A percentile compares a stretch with the other conserved stretches of the same genome.
Conservation (phyloP, 2,113 vertebrate species). For the Vulpes vulpes region DNA sequence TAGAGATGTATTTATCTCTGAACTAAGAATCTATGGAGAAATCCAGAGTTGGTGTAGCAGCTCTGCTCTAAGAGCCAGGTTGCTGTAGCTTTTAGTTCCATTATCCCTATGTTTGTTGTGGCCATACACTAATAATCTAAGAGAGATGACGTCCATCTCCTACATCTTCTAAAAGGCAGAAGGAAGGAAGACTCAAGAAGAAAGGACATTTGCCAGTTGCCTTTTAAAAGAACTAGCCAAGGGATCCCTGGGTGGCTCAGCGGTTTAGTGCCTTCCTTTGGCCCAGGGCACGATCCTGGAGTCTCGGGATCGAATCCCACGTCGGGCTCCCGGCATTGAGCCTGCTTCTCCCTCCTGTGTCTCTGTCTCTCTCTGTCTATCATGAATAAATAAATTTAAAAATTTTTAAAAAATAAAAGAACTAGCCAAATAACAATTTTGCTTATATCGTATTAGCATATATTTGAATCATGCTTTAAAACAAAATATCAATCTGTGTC, state of each 20-base stretch:
- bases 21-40: neutral
- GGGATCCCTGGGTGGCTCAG: too few relatives aligned
- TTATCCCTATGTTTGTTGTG: neutral
- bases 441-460: neutral
- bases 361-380: too few relatives aligned
- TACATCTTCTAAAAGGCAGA: neutral
- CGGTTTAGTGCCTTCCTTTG: too few relatives aligned
- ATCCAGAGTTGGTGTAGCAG: neutral
- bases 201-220: neutral
- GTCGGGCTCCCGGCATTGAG: too few relatives aligned
- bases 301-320: too few relatives aligned
- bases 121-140: neutral
- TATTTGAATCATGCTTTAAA: neutral
- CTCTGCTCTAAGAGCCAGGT: neutral
- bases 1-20: constrained; percentile 1
- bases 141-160: neutral
- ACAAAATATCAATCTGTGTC: neutral
- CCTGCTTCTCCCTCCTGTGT: too few relatives aligned
- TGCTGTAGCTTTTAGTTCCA: neutral
- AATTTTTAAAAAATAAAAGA: constrained; percentile 35
- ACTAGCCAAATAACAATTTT: neutral
- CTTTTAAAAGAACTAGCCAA: constrained; percentile 17
- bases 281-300: too few relatives aligned
- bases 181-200: neutral
- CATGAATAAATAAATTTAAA: too few relatives aligned